Evolutionary conservation across 2,797 vertebrate genomes (phyloP).

Genomic region (Dromococcyx pavoninus): DNA sequence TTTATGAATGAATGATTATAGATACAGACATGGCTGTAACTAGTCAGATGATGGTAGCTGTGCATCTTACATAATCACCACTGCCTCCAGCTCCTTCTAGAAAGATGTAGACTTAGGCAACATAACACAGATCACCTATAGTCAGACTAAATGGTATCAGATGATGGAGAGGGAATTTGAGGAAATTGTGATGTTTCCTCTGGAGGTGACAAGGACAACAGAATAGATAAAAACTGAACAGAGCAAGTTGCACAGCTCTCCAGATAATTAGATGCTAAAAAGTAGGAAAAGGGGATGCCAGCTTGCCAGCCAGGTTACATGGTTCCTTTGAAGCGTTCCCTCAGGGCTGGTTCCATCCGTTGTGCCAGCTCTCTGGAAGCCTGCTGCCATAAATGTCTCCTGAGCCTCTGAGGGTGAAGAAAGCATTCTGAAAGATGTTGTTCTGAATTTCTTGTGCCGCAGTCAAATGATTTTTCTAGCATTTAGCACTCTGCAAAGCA

Average conservation of each 20-base stretch:
- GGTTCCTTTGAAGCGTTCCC: not conserved
- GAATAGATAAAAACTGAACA: not conserved
- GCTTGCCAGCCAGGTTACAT: not conserved
- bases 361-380: not conserved
- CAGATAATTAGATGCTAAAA: not conserved
- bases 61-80: not conserved
- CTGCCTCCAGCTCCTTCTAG: not conserved
- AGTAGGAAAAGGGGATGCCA: not conserved
- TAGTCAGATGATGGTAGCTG: not conserved
- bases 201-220: not conserved
- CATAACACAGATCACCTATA: not conserved
- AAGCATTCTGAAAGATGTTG: not conserved
- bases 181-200: not conserved
- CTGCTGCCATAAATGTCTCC: not conserved
- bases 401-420: not conserved
- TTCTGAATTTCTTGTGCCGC: not conserved
- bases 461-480: not conserved
- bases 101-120: not conserved
- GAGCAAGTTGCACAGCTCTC: not conserved
- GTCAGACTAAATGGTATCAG: not conserved
- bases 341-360: not conserved
- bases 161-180: not conserved
- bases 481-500: not conserved
- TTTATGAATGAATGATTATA: not conserved
- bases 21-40: not conserved